Evolutionary conservation across 2,113 vertebrate genomes (phyloP), one percentile per base, ranked within the genome.

Genomic region (Takifugu bimaculatus): DNA sequence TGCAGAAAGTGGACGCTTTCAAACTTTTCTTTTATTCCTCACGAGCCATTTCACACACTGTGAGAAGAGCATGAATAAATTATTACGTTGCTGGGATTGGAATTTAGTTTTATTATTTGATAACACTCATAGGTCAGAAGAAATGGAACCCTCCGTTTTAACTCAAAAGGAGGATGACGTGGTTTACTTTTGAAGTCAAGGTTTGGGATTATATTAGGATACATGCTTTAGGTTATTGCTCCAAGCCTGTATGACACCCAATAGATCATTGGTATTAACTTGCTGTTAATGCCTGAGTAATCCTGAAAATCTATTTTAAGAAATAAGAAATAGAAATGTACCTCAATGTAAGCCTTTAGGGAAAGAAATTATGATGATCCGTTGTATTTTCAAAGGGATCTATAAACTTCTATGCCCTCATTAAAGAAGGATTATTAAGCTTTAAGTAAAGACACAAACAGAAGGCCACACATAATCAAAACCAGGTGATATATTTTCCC

Each of bases 81-180:
- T 6, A 39, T 13, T 13, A 45, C 4, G 44, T 15, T 45, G 6
- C 13, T 2, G 6, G 13, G 42, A 9, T 9, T 13, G 13, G 42
- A 43, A 6, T 43, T 43, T 43, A 9, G 42, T 6, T 43, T 43
- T 43, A 9, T 43, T 72, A 68, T 76, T 45, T 72, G 62, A 79
- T 28, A 54, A 59, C 57, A 6, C 25, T 52, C 20, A 15, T 42
- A 52, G 14, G 28, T 27, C 27, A 35, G 66, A 77, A 79, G 49
- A 77, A 81, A 82, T 63, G 58, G 39, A 63, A 60, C 78, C 58
- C 26, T 71, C 56, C 54, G 26, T 71, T 78, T 85, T 70, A 70
- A 78, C 82, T 79, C 63, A 79, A 75, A 68, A 49, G 48, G 47
- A 70, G 67, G 81, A 82, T 85, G 81, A 82, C 69, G 67, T 59